Conservation (phyloP, 2,797 vertebrate genomes). For the Orientallactaga sibirica region DNA sequence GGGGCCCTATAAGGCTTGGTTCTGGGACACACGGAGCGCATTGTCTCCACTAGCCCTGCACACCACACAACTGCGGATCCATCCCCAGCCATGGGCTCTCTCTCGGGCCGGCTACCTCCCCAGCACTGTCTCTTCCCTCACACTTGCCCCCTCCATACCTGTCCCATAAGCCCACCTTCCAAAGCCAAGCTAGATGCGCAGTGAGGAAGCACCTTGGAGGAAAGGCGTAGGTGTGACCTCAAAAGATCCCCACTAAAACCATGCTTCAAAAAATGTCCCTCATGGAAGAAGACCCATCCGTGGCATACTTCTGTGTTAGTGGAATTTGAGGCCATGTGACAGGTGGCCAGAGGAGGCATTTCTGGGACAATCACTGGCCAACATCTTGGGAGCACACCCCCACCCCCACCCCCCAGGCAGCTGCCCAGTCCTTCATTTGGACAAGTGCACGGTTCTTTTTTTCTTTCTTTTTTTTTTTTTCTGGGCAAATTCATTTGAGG, state of each 20-base stretch:
- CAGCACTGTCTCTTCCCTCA: not conserved
- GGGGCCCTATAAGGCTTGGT: not conserved
- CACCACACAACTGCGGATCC: fast-evolving
- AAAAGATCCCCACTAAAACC: not conserved
- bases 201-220: not conserved
- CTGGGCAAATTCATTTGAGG: not conserved
- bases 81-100: not conserved
- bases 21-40: not conserved
- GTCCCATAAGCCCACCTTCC: not conserved
- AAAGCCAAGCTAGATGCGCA: not conserved
- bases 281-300: not conserved
- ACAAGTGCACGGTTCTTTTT: slow-evolving; percentile 12
- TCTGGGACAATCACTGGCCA: slow-evolving; percentile 63
- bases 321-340: slow-evolving; percentile 73
- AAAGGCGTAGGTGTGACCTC: not conserved
- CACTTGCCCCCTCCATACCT: not conserved
- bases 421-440: slow-evolving; percentile 66
- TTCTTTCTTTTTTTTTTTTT: slow-evolving; percentile 19
- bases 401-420: slow-evolving; percentile 39
- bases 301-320: slow-evolving; percentile 17
- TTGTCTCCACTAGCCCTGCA: not conserved
- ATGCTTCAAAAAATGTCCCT: not conserved
- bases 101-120: not conserved
- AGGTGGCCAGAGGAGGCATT: slow-evolving; percentile 74
- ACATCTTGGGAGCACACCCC: slow-evolving; percentile 61